These are phyloP conservation scores for Halcyon chelicuti DNA, from an alignment of 2,797 vertebrate species.

Conservation along the genomic window DNA sequence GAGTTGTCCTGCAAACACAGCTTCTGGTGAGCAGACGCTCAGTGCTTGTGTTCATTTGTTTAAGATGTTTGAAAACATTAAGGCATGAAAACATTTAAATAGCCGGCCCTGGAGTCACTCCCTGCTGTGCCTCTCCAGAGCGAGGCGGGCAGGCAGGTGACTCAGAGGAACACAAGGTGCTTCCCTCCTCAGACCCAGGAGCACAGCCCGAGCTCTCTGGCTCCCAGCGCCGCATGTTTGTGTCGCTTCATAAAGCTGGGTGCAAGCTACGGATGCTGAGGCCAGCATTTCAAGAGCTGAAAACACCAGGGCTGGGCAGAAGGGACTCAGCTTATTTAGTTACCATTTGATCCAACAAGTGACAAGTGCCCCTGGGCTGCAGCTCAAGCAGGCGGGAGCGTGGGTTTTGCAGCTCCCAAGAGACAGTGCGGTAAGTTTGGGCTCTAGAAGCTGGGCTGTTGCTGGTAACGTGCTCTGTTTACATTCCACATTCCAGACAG, in stretches of 20 bases:
- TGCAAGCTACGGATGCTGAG: not conserved
- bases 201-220: not conserved
- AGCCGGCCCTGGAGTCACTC: not conserved
- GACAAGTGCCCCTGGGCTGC: not conserved
- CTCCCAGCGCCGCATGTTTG: not conserved
- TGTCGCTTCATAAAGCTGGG: not conserved
- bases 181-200: not conserved
- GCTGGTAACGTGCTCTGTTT: constrained; percentile 50
- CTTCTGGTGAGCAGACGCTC: not conserved
- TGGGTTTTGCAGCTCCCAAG: not conserved
- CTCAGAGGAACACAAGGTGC: not conserved
- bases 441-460: not conserved
- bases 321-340: not conserved
- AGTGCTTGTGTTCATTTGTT: not conserved
- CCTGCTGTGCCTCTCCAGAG: not conserved
- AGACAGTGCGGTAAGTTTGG: not conserved
- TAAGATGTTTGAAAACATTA: not conserved
- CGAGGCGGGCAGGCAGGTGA: not conserved
- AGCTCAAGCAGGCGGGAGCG: not conserved
- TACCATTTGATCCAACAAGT: not conserved
- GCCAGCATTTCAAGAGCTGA: not conserved
- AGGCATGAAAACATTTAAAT: not conserved
- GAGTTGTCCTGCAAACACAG: not conserved
- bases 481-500: constrained; percentile 64
- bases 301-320: not conserved